A percentile compares a stretch with the other conserved stretches of the same genome.
These are phyloP conservation scores for Pandemis cinnamomeana DNA, from an alignment of 2,888 invertebrate species.

Conservation along the genomic window DNA sequence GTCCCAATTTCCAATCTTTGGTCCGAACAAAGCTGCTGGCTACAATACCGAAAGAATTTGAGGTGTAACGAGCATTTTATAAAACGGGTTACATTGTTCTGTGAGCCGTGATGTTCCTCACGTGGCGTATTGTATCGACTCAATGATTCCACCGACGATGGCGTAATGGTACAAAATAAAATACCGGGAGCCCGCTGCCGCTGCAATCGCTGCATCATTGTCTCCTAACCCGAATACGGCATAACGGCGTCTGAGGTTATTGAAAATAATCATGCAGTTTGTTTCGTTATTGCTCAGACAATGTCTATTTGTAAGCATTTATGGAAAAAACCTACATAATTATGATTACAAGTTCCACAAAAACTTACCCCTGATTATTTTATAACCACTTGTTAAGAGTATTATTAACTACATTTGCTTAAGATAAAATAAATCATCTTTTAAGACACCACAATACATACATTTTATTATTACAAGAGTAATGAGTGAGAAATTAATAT, in stretches of 20 bases:
- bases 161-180: slow-evolving; percentile 75
- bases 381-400: too few relatives aligned
- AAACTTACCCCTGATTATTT: too few relatives aligned
- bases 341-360: too few relatives aligned
- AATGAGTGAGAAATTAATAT: too few relatives aligned
- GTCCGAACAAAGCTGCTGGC: slow-evolving; percentile 17
- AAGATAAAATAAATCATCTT: too few relatives aligned
- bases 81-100: slow-evolving; percentile 40
- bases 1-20: slow-evolving; percentile 21
- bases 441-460: too few relatives aligned
- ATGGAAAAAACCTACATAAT: neutral
- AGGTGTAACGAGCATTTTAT: slow-evolving; percentile 38
- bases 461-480: too few relatives aligned
- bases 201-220: slow-evolving; percentile 77
- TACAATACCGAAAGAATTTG: slow-evolving; percentile 35
- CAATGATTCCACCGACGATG: slow-evolving; percentile 70
- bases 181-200: slow-evolving; percentile 59
- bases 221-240: slow-evolving; percentile 65
- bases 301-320: neutral
- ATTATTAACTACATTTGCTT: too few relatives aligned
- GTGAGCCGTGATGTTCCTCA: slow-evolving; percentile 47
- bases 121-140: slow-evolving; percentile 66
- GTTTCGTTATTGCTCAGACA: neutral
- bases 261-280: slow-evolving; percentile 15
- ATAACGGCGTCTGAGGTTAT: slow-evolving; percentile 66